A percentile compares a stretch with the other conserved stretches of the same genome.
Conservation (phyloP, 1,140 invertebrate genomes). For the Drosophila neocordata region DNA sequence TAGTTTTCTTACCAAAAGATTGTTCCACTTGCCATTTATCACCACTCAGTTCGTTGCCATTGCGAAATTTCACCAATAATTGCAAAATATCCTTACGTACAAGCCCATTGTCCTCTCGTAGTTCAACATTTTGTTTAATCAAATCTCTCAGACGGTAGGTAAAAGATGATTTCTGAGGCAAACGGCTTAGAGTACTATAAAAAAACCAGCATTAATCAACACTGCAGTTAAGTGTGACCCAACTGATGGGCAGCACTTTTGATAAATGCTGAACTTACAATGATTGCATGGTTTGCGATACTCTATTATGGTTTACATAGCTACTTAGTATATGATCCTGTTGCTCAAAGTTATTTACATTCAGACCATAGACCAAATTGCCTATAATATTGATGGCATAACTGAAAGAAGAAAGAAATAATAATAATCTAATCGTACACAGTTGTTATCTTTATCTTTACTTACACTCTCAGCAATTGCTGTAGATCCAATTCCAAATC, state of each 20-base stretch:
- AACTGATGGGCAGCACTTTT: not conserved
- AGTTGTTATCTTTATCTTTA: not conserved
- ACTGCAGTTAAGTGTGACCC: not conserved
- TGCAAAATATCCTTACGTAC: constrained; percentile 76
- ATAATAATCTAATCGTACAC: not conserved
- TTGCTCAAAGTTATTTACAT: constrained; percentile 69
- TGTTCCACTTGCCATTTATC: constrained; percentile 66
- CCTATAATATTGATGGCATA: constrained; percentile 71
- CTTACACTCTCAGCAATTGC: constrained; percentile 69
- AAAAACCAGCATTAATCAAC: not conserved
- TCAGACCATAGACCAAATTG: constrained; percentile 70
- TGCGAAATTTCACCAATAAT: constrained; percentile 68
- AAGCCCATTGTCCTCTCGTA: constrained; percentile 57
- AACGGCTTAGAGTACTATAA: constrained; percentile 59
- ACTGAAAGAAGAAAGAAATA: constrained; percentile 17
- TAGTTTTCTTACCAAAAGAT: constrained; percentile 34
- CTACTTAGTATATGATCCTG: constrained; percentile 62
- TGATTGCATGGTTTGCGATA: constrained; percentile 39
- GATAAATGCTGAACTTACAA: constrained; percentile 49
- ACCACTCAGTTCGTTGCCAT: constrained; percentile 63
- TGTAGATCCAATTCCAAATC: constrained; percentile 58
- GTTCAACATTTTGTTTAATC: constrained; percentile 51
- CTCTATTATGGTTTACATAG: constrained; percentile 41
- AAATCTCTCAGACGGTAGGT: constrained; percentile 71
- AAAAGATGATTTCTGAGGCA: constrained; percentile 63